A percentile compares a stretch with the other conserved stretches of the same genome.
These are phyloP conservation scores for Ophioninae sp. DNA, from an alignment of 2,888 invertebrate genomes.

Conservation along the genomic window DNA sequence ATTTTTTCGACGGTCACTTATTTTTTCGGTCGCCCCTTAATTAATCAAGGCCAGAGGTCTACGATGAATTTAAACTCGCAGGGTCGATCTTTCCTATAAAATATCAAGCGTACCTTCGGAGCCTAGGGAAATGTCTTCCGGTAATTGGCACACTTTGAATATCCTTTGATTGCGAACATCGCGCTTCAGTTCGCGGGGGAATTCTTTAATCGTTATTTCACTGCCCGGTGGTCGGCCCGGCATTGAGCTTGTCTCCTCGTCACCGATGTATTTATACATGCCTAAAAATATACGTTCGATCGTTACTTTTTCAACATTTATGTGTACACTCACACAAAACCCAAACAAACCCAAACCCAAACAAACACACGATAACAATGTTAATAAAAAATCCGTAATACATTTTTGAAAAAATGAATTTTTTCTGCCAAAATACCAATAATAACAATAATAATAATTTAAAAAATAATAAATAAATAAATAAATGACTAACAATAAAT, in stretches of 20 bases:
- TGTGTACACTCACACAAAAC: background rate
- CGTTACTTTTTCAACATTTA: slow-evolving; percentile 6
- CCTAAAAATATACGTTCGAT: slow-evolving; percentile 81
- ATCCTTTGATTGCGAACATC: slow-evolving; percentile 86
- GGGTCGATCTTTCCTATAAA: background rate
- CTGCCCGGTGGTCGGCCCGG: slow-evolving; percentile 78
- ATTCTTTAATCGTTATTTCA: slow-evolving; percentile 81
- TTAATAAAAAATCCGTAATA: background rate
- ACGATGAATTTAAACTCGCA: background rate
- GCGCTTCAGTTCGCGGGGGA: slow-evolving; percentile 83
- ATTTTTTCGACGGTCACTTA: too few relatives aligned
- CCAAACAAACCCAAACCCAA: too few relatives aligned
- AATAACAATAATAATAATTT: background rate
- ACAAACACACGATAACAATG: background rate
- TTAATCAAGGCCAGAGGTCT: background rate
- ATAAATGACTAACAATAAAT: background rate
- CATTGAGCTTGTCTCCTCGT: slow-evolving; percentile 82
- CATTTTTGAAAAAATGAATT: background rate
- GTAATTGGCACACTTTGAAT: slow-evolving; percentile 88
- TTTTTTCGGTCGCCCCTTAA: too few relatives aligned
- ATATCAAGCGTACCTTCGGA: slow-evolving; percentile 86
- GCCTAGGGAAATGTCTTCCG: slow-evolving; percentile 86
- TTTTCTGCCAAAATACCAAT: background rate
- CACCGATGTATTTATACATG: slow-evolving; percentile 91
- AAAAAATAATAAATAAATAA: background rate